phyloP scores from a whole-genome alignment of 2,888 invertebrate genomes.

The Epinotia bilunana region DNA sequence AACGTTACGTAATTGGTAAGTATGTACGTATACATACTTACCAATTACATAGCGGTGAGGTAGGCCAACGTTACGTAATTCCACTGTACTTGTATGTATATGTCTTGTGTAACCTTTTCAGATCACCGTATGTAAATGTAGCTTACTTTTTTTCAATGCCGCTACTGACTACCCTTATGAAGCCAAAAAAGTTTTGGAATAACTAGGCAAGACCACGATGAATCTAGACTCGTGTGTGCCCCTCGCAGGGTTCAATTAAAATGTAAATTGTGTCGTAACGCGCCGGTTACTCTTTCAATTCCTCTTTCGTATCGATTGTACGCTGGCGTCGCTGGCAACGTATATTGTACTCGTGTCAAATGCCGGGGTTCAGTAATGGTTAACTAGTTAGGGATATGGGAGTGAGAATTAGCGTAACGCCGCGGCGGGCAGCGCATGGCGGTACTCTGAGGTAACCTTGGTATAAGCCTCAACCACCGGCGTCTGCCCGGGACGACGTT shows the following conservation, averaged over 20 bases:
- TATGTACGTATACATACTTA: neutral
- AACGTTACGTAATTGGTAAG: no score
- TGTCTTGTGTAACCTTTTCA: constrained; percentile 39
- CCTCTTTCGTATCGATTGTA: constrained; percentile 66
- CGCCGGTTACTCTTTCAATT: constrained; percentile 65
- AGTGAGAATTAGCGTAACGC: constrained; percentile 51
- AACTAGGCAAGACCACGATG: constrained; percentile 36
- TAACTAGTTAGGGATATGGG: constrained; percentile 46
- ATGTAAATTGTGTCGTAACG: constrained; percentile 64
- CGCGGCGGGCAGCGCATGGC: constrained; percentile 65
- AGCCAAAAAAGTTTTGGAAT: constrained; percentile 27
- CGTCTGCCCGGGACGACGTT: constrained; percentile 83
- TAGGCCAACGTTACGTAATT: constrained; percentile 52
- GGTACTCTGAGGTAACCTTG: constrained; percentile 69
- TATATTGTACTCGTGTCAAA: constrained; percentile 75
- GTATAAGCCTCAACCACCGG: constrained; percentile 66
- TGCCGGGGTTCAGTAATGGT: constrained; percentile 53
- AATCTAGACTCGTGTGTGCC: neutral
- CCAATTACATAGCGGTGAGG: constrained; percentile 48
- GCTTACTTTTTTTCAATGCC: constrained; percentile 35
- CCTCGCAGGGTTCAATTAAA: constrained; percentile 60
- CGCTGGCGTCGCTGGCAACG: constrained; percentile 76
- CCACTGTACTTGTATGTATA: constrained; percentile 14
- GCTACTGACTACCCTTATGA: constrained; percentile 17
- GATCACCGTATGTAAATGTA: constrained; percentile 37